Evolutionary conservation across 2,113 vertebrate species (phyloP).

Genomic region (Chunga burmeisteri): DNA sequence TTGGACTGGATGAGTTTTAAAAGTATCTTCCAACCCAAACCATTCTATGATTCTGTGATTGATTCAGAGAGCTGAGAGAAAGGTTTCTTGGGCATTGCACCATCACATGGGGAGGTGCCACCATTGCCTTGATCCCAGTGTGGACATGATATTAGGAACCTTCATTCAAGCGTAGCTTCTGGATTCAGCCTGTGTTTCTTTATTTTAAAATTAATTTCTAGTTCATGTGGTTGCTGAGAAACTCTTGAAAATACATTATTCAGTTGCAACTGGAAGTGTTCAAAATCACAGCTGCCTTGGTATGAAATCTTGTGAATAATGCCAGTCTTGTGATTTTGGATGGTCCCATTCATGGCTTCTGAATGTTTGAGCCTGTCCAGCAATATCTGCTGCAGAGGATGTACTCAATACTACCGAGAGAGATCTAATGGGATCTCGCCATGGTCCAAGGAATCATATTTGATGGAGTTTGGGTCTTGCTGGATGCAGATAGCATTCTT

Average conservation of each 20-base stretch:
- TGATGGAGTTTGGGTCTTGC: background rate
- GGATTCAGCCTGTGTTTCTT: background rate
- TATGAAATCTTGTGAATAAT: background rate
- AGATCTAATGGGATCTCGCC: background rate
- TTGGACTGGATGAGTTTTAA: too few species aligned
- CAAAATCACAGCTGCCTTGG: background rate
- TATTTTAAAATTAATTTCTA: background rate
- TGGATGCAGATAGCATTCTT: background rate
- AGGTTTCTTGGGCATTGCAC: background rate
- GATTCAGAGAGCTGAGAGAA: background rate
- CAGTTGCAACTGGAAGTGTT: background rate
- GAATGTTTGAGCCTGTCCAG: background rate
- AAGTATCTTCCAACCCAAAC: too few species aligned
- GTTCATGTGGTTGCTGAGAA: background rate
- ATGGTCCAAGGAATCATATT: background rate
- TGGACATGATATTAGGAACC: background rate
- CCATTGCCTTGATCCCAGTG: background rate
- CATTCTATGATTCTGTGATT: background rate
- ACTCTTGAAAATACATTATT: background rate
- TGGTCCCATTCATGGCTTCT: background rate
- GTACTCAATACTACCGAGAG: rapidly evolving
- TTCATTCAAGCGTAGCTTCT: background rate
- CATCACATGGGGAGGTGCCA: background rate
- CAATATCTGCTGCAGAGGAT: background rate
- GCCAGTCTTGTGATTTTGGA: background rate